Evolutionary conservation across 2,113 vertebrate genomes (phyloP).

Genomic region (Cranoglanis bouderius): DNA sequence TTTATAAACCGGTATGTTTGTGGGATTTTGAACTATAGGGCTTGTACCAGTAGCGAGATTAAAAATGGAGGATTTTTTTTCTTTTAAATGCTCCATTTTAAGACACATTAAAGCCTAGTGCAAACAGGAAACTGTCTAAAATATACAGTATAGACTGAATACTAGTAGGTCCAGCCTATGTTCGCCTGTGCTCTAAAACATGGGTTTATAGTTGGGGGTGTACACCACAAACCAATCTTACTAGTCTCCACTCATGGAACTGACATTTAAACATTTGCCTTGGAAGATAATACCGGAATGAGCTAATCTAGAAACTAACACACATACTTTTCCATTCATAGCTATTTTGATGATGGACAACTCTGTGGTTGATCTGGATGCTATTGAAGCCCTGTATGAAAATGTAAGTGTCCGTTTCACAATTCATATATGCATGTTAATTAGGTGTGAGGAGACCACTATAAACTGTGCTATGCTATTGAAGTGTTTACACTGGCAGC

Average conservation of each 20-base stretch:
- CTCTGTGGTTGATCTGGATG: conserved; percentile 91
- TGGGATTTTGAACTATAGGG: neutral
- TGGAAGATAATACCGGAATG: neutral
- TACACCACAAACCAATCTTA: conserved; percentile 1
- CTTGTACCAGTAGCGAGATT: neutral
- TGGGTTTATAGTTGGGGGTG: neutral
- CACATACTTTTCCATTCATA: conserved; percentile 56
- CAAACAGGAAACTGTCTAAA: neutral
- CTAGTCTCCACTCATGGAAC: neutral
- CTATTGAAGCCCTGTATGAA: conserved; percentile 92
- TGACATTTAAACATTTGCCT: conserved; percentile 4
- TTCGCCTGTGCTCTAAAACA: neutral
- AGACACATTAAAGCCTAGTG: neutral
- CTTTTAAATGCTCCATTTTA: neutral
- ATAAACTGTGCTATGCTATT: neutral
- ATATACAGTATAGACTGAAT: neutral
- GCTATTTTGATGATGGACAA: conserved; percentile 89
- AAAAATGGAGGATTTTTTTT: neutral
- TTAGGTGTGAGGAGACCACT: neutral
- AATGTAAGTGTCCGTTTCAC: conserved; percentile 76
- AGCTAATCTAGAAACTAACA: conserved; percentile 5
- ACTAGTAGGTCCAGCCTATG: neutral
- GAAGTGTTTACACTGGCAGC: neutral
- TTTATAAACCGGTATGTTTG: neutral
- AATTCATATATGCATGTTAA: neutral